A percentile compares a stretch with the other conserved stretches of the same genome.
Evolutionary conservation across 2,113 vertebrate species (phyloP).

Genomic region (Theristicus caerulescens): DNA sequence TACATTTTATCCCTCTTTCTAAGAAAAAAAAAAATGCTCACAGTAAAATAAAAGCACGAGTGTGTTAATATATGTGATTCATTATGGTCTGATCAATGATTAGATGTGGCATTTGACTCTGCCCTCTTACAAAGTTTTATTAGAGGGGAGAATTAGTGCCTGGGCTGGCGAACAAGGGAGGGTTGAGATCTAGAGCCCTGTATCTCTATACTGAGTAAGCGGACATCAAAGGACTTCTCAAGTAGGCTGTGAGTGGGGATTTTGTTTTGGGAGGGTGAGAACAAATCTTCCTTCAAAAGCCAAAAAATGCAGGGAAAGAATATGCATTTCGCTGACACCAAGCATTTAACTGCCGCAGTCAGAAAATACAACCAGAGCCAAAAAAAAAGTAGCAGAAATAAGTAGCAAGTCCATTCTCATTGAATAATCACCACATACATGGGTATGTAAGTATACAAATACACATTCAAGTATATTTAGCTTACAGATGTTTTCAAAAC

Average conservation of each 20-base stretch:
- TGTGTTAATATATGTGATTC: neutral
- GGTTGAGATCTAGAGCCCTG: neutral
- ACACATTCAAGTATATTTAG: neutral
- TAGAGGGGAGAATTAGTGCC: neutral
- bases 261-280: slow-evolving; percentile 11
- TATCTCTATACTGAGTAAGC: neutral
- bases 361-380: neutral
- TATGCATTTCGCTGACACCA: neutral
- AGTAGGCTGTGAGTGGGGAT: neutral
- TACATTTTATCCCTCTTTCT: neutral
- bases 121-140: neutral
- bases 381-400: neutral
- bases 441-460: neutral
- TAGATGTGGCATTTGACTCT: neutral
- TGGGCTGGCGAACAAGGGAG: neutral
- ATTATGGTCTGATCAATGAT: neutral
- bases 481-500: slow-evolving; percentile 51
- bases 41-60: neutral
- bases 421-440: neutral
- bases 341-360: neutral
- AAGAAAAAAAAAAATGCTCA: neutral
- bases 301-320: neutral
- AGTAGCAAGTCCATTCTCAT: neutral
- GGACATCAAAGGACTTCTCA: slow-evolving; percentile 17
- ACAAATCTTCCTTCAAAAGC: slow-evolving; percentile 29